phyloP scores from a whole-genome alignment of 2,888 invertebrate genomes.

The Automeris io region DNA sequence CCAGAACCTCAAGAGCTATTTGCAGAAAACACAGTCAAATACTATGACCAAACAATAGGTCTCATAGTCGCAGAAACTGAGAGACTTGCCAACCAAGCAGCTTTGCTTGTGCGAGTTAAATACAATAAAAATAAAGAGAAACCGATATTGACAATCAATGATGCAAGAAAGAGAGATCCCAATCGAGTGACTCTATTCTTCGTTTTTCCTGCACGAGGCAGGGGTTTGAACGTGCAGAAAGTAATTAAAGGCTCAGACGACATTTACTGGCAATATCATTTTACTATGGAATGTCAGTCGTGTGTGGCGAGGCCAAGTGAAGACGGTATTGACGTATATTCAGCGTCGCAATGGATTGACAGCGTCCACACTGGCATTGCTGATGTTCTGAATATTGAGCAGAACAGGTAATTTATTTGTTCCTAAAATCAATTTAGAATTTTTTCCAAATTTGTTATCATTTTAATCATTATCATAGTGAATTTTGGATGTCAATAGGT shows the following conservation, averaged over 20 bases:
- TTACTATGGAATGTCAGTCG: constrained; percentile 81
- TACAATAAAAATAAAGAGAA: constrained; percentile 60
- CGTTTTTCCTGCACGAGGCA: constrained; percentile 39
- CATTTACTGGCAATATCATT: constrained; percentile 80
- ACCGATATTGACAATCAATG: constrained; percentile 42
- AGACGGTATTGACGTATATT: constrained; percentile 79
- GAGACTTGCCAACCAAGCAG: constrained; percentile 74
- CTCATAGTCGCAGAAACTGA: constrained; percentile 80
- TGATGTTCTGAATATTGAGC: constrained; percentile 66
- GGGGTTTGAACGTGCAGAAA: constrained; percentile 54
- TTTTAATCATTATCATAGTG: too few species aligned
- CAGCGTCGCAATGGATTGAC: constrained; percentile 78
- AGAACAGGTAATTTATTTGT: constrained; percentile 64
- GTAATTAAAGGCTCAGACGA: constrained; percentile 75
- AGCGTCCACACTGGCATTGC: constrained; percentile 70
- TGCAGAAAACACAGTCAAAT: constrained; percentile 71
- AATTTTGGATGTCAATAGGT: too few species aligned
- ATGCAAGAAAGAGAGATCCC: constrained; percentile 39
- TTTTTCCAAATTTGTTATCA: too few species aligned
- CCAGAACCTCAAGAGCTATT: constrained; percentile 60
- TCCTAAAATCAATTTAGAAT: not conserved
- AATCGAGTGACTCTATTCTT: constrained; percentile 32
- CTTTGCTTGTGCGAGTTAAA: constrained; percentile 73
- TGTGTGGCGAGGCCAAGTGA: constrained; percentile 79
- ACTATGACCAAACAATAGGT: constrained; percentile 82